Conservation (phyloP, 1,140 invertebrate species). For the Pemphigus obesinymphae region DNA sequence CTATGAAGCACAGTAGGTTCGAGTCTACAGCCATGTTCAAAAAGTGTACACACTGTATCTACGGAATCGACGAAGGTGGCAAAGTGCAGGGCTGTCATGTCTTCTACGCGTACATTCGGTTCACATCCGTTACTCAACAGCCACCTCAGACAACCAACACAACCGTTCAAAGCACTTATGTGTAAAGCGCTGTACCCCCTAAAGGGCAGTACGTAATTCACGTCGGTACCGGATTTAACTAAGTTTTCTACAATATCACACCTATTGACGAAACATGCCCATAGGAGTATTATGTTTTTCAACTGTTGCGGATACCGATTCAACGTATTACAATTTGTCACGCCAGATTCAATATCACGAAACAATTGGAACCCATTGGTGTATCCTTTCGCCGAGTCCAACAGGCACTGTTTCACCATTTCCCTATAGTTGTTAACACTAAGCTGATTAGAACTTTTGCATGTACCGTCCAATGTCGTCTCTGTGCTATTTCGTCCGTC, state of each 20-base stretch:
- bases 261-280: conserved; percentile 64
- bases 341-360: conserved; percentile 64
- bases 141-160: conserved; percentile 56
- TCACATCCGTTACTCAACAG: conserved; percentile 63
- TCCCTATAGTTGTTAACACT: conserved; percentile 68
- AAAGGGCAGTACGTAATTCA: conserved; percentile 65
- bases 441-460: conserved; percentile 59
- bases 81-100: conserved; percentile 72
- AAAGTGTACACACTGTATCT: conserved; percentile 64
- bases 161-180: conserved; percentile 69
- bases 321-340: conserved; percentile 52
- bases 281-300: conserved; percentile 58
- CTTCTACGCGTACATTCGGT: conserved; percentile 54
- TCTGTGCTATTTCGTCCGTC: conserved; percentile 3
- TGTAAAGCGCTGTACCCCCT: conserved; percentile 66
- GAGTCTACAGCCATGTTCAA: conserved; percentile 59
- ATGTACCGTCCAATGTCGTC: conserved; percentile 61
- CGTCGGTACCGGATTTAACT: conserved; percentile 59
- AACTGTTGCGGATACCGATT: conserved; percentile 23
- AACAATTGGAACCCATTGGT: conserved; percentile 63
- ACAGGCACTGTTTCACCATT: conserved; percentile 62
- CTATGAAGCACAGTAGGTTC: conserved; percentile 71
- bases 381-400: conserved; percentile 64
- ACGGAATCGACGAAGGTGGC: conserved; percentile 72
- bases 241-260: conserved; percentile 60